Evolutionary conservation across 23 tunicate species (phyloP), one percentile per base, ranked within the genome.

Genomic region (Phallusia fumigata): DNA sequence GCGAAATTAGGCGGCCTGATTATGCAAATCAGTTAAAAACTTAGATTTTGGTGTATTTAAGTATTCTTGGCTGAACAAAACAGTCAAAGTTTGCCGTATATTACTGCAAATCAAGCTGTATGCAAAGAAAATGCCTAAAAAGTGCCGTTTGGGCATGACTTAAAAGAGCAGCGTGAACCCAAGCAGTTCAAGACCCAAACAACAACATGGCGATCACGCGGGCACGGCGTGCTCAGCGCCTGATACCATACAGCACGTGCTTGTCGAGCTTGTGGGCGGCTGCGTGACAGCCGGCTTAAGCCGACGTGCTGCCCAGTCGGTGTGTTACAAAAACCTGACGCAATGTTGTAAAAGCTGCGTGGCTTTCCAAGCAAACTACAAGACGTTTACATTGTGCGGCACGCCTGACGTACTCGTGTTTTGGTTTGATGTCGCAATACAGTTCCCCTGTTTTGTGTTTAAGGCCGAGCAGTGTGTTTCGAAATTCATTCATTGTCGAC

Each of bases 141-240:
- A n/a, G n/a, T n/a, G n/a, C n/a, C n/a, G n/a, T n/a, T n/a, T n/a
- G n/a, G n/a, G n/a, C n/a, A n/a, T 40, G 47, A 5, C 47, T 40
- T 40, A 40, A 40, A 40, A 40, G n/a, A 40, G 47, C 47, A 3
- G 47, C 47, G 47, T 10, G 47, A 40, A 40, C 47, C 47, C 8
- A 40, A 40, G 10, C 8, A 40, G 47, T 58, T 58, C 69, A 24
- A 58, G 16, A 21, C 16, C 26, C 3, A 58, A 58, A 58, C 69
- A 58, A 58, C 69, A 58, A 24, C 69, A 58, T 22, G 69, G 26
- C 69, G 26, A 24, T 58, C 69, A 58, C 69, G 69, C 69, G 69
- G 28, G 28, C 69, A 58, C 28, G 5, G 69, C 69, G 69, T 58
- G 69, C 26, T 58, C 26, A 16, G 69, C 3, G 69, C 69, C 15